phyloP scores from a whole-genome alignment of 2,113 vertebrate genomes.

The Mesocricetus auratus region DNA sequence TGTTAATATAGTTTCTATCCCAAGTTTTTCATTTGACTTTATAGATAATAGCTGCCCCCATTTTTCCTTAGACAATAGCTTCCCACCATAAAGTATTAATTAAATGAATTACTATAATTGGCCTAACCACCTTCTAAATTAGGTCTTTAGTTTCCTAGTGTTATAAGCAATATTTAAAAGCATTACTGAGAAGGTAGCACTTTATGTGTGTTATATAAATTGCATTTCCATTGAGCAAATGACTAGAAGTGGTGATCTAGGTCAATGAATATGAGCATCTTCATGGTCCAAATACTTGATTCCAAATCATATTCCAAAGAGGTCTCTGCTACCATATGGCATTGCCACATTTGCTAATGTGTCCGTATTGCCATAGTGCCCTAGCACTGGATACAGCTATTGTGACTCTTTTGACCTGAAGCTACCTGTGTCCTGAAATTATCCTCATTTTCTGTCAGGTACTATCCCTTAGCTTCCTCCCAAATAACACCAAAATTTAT shows the following conservation, averaged over 20 bases:
- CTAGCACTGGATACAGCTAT: background rate
- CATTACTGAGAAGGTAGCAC: slow-evolving; percentile 16
- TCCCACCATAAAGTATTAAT: slow-evolving; percentile 9
- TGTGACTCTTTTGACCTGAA: slow-evolving; percentile 20
- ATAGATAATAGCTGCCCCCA: background rate
- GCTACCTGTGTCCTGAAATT: slow-evolving; percentile 37
- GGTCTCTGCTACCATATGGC: background rate
- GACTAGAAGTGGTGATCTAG: background rate
- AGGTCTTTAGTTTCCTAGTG: slow-evolving; percentile 13
- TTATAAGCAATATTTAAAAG: background rate
- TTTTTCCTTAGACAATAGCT: background rate
- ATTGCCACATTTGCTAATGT: background rate
- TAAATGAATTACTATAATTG: background rate
- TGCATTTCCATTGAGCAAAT: slow-evolving; percentile 31
- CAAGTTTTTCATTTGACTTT: background rate
- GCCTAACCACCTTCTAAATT: background rate
- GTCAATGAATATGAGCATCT: slow-evolving; percentile 6
- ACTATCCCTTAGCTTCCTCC: slow-evolving; percentile 48
- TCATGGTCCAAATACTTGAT: slow-evolving; percentile 4
- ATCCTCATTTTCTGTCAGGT: slow-evolving; percentile 36
- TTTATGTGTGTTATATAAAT: slow-evolving; percentile 12
- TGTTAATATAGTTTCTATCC: background rate
- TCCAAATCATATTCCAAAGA: background rate
- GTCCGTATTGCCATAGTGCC: background rate
- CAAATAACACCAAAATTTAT: slow-evolving; percentile 45